phyloP scores from a whole-genome alignment of 1,140 invertebrate species.

The Cotesia glomerata region DNA sequence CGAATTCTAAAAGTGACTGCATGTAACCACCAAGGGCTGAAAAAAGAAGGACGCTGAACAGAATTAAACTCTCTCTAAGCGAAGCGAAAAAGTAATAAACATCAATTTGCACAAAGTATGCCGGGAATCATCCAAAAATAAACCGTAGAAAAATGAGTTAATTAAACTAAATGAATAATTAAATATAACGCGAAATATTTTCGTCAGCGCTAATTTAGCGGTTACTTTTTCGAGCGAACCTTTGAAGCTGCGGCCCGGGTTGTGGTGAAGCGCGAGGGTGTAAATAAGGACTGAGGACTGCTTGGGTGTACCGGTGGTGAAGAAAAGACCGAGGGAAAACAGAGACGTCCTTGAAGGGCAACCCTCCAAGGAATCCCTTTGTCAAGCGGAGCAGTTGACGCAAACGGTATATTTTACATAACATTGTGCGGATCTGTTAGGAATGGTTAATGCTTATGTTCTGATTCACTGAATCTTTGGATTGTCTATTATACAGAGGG shows the following conservation, averaged over 20 bases:
- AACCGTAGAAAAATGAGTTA: neutral
- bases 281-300: slow-evolving; percentile 1
- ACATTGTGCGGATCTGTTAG: too few species aligned
- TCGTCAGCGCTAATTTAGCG: neutral
- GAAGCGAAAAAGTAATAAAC: neutral
- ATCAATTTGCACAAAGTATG: too few species aligned
- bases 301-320: neutral
- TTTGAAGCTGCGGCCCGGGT: slow-evolving; percentile 16
- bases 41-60: neutral
- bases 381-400: slow-evolving; percentile 23
- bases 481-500: slow-evolving; percentile 26
- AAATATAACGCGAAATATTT: neutral
- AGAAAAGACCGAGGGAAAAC: slow-evolving; percentile 9
- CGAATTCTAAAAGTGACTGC: slow-evolving; percentile 64
- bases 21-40: slow-evolving; percentile 31
- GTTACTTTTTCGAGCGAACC: neutral
- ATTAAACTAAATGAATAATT: neutral
- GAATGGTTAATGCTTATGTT: slow-evolving; percentile 30
- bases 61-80: neutral
- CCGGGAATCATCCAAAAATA: neutral
- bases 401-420: slow-evolving; percentile 14
- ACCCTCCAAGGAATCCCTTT: slow-evolving; percentile 29
- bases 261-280: neutral
- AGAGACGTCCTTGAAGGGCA: slow-evolving; percentile 8
- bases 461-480: slow-evolving; percentile 55